Conservation (phyloP, 1,140 invertebrate genomes). For the Ips typographus region DNA sequence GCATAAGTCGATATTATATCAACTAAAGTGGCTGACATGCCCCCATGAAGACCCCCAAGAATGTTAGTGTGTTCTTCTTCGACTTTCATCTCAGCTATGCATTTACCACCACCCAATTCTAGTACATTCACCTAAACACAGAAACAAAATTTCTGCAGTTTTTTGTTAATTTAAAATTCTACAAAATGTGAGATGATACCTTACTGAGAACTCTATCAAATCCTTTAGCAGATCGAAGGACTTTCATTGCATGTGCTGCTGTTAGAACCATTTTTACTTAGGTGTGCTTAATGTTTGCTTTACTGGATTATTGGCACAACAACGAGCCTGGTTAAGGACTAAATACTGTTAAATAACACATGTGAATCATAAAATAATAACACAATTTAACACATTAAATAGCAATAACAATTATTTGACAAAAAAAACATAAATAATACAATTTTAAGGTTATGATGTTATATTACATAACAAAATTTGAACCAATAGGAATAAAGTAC, state of each 20-base stretch:
- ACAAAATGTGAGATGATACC: not conserved
- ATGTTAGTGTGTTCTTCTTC: slow-evolving; percentile 75
- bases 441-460: too few species aligned
- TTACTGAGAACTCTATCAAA: slow-evolving; percentile 23
- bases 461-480: too few species aligned
- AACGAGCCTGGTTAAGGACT: too few species aligned
- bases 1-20: slow-evolving; percentile 83
- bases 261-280: slow-evolving; percentile 19
- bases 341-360: too few species aligned
- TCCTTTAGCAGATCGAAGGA: not conserved
- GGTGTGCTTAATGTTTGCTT: too few species aligned
- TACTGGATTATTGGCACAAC: too few species aligned
- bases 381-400: too few species aligned
- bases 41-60: slow-evolving; percentile 79
- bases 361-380: too few species aligned
- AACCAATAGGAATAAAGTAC: too few species aligned
- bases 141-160: not conserved
- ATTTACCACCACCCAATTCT: slow-evolving; percentile 60
- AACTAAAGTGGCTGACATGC: slow-evolving; percentile 78
- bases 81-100: slow-evolving; percentile 77
- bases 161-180: slow-evolving; percentile 2
- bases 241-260: not conserved
- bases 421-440: too few species aligned
- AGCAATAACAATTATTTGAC: too few species aligned
- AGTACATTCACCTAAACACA: slow-evolving; percentile 19